Percentiles rank a stretch among this genome's conserved stretches.
phyloP scores from a whole-genome alignment of 2,888 invertebrate species.

The Phaedon cochleariae region DNA sequence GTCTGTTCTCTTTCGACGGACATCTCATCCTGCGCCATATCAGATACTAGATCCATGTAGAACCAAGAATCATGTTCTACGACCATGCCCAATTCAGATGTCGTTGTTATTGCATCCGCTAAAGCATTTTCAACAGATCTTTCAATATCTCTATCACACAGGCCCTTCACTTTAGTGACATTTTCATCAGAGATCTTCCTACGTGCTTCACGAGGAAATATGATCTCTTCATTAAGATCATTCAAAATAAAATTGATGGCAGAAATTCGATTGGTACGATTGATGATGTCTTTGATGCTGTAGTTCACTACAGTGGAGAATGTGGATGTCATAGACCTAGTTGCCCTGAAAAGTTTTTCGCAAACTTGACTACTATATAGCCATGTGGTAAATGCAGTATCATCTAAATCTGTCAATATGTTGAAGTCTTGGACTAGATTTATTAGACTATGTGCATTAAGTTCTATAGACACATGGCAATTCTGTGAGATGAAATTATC shows the following conservation, averaged over 20 bases:
- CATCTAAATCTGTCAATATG: no score
- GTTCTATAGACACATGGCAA: slow-evolving; percentile 28
- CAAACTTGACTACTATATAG: slow-evolving; percentile 23
- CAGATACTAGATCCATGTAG: no score
- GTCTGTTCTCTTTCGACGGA: no score
- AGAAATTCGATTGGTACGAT: slow-evolving; percentile 13
- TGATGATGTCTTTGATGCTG: slow-evolving; percentile 21
- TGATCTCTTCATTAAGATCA: slow-evolving; percentile 5
- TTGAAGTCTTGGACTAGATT: no score
- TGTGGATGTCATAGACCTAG: no score
- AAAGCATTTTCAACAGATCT: neutral
- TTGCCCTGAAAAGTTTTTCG: slow-evolving; percentile 22
- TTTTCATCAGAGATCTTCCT: neutral
- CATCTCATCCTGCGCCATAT: no score
- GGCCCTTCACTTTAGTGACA: neutral
- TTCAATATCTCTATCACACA: neutral
- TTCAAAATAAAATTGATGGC: slow-evolving; percentile 5
- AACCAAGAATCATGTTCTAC: no score
- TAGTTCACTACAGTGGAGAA: slow-evolving; percentile 31
- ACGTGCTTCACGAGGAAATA: slow-evolving; percentile 22
- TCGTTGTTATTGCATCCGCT: neutral
- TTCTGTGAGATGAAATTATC: slow-evolving; percentile 27
- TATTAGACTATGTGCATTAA: slow-evolving; percentile 24
- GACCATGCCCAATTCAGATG: neutral
- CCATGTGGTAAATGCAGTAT: neutral